Evolutionary conservation across 2,888 invertebrate species (phyloP), one percentile per base, ranked within the genome.

Genomic region (Melanotus villosus): DNA sequence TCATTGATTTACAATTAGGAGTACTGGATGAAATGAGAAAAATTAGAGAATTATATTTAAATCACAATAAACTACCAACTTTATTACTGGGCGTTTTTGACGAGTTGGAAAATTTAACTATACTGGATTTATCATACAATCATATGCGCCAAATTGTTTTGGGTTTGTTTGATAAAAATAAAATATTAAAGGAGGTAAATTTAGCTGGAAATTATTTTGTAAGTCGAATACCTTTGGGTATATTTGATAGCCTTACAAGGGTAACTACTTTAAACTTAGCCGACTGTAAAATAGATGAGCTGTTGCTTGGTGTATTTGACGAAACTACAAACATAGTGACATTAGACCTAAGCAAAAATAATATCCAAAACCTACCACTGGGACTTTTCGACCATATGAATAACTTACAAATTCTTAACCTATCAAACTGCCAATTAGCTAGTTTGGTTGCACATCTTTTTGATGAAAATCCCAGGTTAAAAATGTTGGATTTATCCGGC

Each of bases 31-130:
- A 70, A 36, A 57, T 74, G 47, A 60, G 45, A 56, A 65, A 68
- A 21, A 52, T 78, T 32, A 57, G 59, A 58, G 43, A 56, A 23
- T 65, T 78, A 32, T 65, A 68, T 62, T 65, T 78, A 36, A 70
- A 67, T 54, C 38, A 75, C 30, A 78, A 78, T 52, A 63, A 56
- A 6, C 43, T 78, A 32, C 23, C 47, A 10, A 16, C 18, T 10
- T 47, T 78, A 6, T 30, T 63, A 45, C 26, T 73, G 6, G 77
- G 77, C 9, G 38, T 74, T 21, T 76, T 78, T 23, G 78, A 78
- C 68, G 58, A 71, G 41, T 62, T 72, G 32, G 43, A 52, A 1
- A 63, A 72, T 18, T 65, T 78, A 26, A 34, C 56, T 41, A 26
- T 43, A 23, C 32, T 78, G 38, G 71, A 77, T 62, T 47, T 78